Evolutionary conservation across 1,140 invertebrate genomes (phyloP).

Genomic region (Andricus grossulariae): DNA sequence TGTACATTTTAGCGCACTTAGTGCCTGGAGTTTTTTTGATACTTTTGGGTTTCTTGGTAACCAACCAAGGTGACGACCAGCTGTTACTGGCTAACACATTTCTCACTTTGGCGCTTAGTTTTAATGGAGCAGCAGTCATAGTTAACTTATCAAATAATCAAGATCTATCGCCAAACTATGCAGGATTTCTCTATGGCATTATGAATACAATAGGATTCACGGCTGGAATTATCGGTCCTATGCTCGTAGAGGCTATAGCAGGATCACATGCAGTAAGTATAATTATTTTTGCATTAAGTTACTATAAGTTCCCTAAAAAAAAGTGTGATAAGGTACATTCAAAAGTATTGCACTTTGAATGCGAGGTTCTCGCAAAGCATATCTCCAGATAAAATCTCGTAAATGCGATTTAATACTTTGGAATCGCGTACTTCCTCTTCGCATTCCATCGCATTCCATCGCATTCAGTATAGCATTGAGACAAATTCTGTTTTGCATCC

Average conservation of each 20-base stretch:
- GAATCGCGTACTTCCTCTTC: too few species aligned
- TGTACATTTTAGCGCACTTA: slow-evolving; percentile 79
- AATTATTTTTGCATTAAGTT: too few species aligned
- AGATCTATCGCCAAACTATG: slow-evolving; percentile 87
- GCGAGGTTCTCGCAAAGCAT: too few species aligned
- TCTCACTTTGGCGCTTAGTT: slow-evolving; percentile 84
- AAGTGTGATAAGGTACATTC: too few species aligned
- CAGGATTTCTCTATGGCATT: slow-evolving; percentile 84
- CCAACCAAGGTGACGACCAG: too few species aligned
- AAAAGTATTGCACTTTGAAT: too few species aligned
- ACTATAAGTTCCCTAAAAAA: neutral
- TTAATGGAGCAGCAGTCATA: slow-evolving; percentile 87
- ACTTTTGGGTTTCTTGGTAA: slow-evolving; percentile 74
- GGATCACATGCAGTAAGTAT: too few species aligned
- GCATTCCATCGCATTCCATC: too few species aligned
- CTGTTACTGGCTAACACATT: slow-evolving; percentile 78
- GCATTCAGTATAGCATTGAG: too few species aligned
- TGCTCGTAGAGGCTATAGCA: slow-evolving; percentile 61
- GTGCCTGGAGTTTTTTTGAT: slow-evolving; percentile 82
- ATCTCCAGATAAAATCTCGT: too few species aligned
- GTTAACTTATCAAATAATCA: slow-evolving; percentile 89
- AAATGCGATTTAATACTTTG: too few species aligned
- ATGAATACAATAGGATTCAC: slow-evolving; percentile 82
- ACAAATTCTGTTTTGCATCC: too few species aligned
- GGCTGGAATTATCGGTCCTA: slow-evolving; percentile 81